These are phyloP conservation scores for Athene cunicularia DNA, from an alignment of 2,113 vertebrate species.

Conservation along the genomic window DNA sequence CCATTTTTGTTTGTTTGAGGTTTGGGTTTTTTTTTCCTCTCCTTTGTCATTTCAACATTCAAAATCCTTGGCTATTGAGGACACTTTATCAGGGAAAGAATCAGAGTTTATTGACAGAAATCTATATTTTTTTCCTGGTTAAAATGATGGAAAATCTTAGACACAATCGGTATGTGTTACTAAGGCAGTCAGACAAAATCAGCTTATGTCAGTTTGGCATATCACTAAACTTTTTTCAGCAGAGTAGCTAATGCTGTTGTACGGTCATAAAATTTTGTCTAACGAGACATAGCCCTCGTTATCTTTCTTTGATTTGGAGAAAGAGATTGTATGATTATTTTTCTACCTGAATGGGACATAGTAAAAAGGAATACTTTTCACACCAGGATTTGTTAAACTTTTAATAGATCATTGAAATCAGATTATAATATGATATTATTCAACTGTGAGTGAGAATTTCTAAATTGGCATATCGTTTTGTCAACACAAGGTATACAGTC, in stretches of 20 bases:
- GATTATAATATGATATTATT: not conserved
- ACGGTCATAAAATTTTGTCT: not conserved
- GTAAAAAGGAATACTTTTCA: not conserved
- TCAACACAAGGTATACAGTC: not conserved
- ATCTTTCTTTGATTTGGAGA: not conserved
- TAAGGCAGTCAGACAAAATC: not conserved
- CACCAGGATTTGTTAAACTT: not conserved
- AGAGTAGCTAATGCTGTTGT: not conserved
- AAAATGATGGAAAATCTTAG: conserved; percentile 35
- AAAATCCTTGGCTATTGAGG: not conserved
- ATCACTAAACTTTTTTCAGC: not conserved
- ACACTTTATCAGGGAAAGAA: not conserved
- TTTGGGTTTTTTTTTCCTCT: not conserved
- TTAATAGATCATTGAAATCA: not conserved
- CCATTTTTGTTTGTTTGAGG: not conserved
- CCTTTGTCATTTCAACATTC: not conserved
- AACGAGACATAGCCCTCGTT: not conserved
- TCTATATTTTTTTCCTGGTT: not conserved
- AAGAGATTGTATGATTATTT: not conserved
- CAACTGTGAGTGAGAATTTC: not conserved
- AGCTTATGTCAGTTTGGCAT: conserved; percentile 12
- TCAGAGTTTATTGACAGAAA: not conserved
- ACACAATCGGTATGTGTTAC: not conserved
- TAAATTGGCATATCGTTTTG: not conserved
- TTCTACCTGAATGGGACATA: not conserved